Evolutionary conservation across 2,888 invertebrate genomes (phyloP).

Genomic region (Tuberolachnus salignus): DNA sequence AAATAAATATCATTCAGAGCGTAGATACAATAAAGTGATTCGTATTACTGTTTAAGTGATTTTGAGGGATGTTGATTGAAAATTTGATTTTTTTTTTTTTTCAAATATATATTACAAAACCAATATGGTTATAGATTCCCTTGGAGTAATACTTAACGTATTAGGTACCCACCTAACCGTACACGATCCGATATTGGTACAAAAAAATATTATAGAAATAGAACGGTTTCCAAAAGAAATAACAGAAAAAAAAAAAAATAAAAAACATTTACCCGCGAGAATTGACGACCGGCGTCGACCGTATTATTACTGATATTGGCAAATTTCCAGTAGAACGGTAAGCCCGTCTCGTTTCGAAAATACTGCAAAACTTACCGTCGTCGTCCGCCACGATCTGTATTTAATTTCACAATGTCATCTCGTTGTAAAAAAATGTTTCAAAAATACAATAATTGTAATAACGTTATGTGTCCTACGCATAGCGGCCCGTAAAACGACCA

Average conservation of each 20-base stretch:
- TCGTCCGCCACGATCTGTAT: background rate
- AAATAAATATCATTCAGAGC: no score
- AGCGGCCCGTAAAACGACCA: no score
- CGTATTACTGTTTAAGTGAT: no score
- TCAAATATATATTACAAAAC: no score
- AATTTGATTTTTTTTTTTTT: no score
- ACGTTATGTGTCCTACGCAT: no score
- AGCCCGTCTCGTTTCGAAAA: background rate
- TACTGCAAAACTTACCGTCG: background rate
- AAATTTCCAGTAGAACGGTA: background rate
- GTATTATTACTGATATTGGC: slow-evolving; percentile 9
- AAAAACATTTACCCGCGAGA: slow-evolving; percentile 4
- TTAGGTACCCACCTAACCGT: background rate
- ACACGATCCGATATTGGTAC: slow-evolving; percentile 12
- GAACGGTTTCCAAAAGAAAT: slow-evolving; percentile 39
- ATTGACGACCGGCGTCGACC: slow-evolving; percentile 9
- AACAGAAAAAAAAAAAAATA: background rate
- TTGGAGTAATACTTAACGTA: no score
- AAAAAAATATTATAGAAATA: slow-evolving; percentile 26
- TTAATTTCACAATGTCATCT: slow-evolving; percentile 18
- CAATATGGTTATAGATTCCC: no score
- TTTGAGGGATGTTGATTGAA: no score
- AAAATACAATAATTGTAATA: background rate
- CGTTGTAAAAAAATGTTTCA: background rate
- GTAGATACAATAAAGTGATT: no score